Evolutionary conservation across 2,888 invertebrate genomes (phyloP), one percentile per base, ranked within the genome.

Genomic region (Melanostoma mellinum): DNA sequence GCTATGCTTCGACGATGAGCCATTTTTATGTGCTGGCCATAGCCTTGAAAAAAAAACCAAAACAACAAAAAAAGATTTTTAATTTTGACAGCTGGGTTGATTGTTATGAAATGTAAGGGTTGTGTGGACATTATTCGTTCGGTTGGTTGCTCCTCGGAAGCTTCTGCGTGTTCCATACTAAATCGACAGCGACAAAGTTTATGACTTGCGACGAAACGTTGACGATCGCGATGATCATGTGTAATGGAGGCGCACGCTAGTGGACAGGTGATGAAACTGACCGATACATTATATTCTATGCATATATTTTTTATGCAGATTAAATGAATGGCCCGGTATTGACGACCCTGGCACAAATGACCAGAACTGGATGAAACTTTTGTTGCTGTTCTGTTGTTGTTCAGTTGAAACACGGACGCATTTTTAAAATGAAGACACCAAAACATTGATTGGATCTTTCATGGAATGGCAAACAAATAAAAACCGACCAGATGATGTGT

Each of bases 271-370:
- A 84, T 65, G 78, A 84, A 74, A 84, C 35, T 56, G 53, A 36
- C 10, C 42, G 35, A 63, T 32, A 42, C 46, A 50, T 38, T 10
- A 10, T 10, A 10, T 44, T 67, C 53, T 69, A 58, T 63, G 8
- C 33, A 20, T 4, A 46, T 10, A 55, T 38, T 4, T 30, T 5
- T 56, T 46, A 79, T 84, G 69, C 75, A 79, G 69, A 84, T 84
- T 58, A 84, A 77, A 52, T 58, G 67, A 20, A 20, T 40, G 33
- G 55, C 48, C 53, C 33, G 58, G 56, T 60, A 71, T 82, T 78
- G 78, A 84, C 71, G 84, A 79, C 84, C 84, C 79, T 84, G 84
- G 84, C 84, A 78, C 74, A 3, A 84, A 84, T 84, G 84, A 53
- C 69, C 84, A 82, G 68, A 58, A 35, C 44, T 73, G 73, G 69